Evolutionary conservation across 2,797 vertebrate species (phyloP).

Genomic region (Typhlichthys eigenmanni): DNA sequence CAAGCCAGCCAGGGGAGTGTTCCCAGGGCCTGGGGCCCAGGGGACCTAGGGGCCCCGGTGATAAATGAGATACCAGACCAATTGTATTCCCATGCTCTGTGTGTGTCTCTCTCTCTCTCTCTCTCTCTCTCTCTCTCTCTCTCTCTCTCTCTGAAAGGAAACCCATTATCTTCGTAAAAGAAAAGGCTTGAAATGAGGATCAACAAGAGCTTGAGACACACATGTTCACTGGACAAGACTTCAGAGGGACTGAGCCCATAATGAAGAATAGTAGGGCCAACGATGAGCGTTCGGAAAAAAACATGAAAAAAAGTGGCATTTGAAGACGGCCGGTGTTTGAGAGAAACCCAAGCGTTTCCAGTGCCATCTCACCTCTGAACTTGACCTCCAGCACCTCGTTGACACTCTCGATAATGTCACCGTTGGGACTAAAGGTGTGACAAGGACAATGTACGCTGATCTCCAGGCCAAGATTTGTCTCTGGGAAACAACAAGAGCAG

Average conservation of each 20-base stretch:
- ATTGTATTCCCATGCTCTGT: slow-evolving; percentile 75
- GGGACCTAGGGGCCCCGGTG: slow-evolving; percentile 69
- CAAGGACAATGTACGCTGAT: slow-evolving; percentile 97
- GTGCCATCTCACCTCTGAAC: slow-evolving; percentile 87
- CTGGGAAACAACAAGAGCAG: slow-evolving; percentile 73
- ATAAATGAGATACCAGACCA: slow-evolving; percentile 82
- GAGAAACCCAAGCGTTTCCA: slow-evolving; percentile 4
- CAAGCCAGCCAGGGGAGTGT: slow-evolving; percentile 70
- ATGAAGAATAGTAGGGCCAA: slow-evolving; percentile 21
- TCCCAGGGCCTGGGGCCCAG: slow-evolving; percentile 73
- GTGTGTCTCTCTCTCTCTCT: slow-evolving; percentile 30
- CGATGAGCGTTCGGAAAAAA: slow-evolving; percentile 31
- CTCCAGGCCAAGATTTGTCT: slow-evolving; percentile 93
- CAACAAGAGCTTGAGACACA: slow-evolving; percentile 39
- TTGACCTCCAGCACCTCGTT: slow-evolving; percentile 93
- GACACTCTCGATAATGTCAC: slow-evolving; percentile 89
- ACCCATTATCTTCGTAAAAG: slow-evolving; percentile 59
- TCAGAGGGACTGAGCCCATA: slow-evolving; percentile 27
- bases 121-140: slow-evolving; percentile 18
- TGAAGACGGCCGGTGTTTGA: background rate
- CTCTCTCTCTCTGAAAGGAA: slow-evolving; percentile 59
- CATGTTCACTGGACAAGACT: slow-evolving; percentile 44
- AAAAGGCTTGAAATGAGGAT: slow-evolving; percentile 45
- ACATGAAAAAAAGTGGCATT: slow-evolving; percentile 12
- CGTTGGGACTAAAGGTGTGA: slow-evolving; percentile 92